Base-by-base conservation (phyloP, 1,140 invertebrate genomes). In the Aplysia californica region DNA sequence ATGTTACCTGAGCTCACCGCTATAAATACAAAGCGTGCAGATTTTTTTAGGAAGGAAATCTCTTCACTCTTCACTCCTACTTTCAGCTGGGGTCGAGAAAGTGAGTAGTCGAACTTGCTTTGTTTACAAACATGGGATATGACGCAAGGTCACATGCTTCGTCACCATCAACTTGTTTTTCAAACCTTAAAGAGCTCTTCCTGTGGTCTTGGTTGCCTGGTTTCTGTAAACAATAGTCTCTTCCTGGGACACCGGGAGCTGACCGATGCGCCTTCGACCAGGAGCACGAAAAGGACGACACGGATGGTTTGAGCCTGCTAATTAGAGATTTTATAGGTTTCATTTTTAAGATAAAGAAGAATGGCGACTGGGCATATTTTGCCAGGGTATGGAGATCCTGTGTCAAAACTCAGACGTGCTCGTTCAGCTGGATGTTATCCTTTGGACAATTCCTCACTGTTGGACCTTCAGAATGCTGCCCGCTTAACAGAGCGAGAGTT, bases 341-440 rank as follows among this genome's bases (percentile, higher is more conserved):
- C n/a, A n/a, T n/a, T n/a, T n/a, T n/a, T n/a, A n/a, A n/a, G n/a
- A n/a, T n/a, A n/a, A n/a, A n/a, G n/a, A n/a, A n/a, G n/a, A n/a
- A 87, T 87, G 86, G 81, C 86, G 15, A 86, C 86, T 10, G 84
- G 83, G 3, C 86, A 86, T 78, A 82, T 86, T 76, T 74, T 86
- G 70, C 86, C 86, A 1, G 86, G 86, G 4, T 87, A 81, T 80
- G 83, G 83, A n/a, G 79, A 85, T n/a, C 85, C 85, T 29, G 83
- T 87, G 10, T 75, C 84, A 39, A 76, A 77, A 38, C 66, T 86
- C 20, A 77, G 74, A 56, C 76, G 85, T 41, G 82, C 82, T 0
- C 80, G 82, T 67, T 79, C 84, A n/a, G 82, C 83, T 5, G 77
- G 77, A 5, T 10, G 29, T 15, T 84, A 80, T 72, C 84, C 84